These are phyloP conservation scores for Sminthurides bifidus DNA, from an alignment of 1,140 invertebrate species.

Conservation along the genomic window DNA sequence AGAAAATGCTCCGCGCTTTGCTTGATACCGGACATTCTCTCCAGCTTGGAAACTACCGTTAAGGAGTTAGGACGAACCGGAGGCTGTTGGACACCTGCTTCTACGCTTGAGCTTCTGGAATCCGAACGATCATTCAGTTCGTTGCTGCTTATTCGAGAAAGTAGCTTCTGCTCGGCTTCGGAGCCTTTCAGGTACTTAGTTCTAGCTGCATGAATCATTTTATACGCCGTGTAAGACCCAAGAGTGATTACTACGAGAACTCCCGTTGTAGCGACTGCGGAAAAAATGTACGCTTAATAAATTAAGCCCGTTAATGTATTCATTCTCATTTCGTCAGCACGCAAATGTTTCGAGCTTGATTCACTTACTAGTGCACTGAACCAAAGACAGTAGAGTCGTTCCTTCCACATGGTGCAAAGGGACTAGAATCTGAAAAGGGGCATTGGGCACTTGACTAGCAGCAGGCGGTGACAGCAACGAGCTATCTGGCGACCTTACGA, in stretches of 20 bases:
- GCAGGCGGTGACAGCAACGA: background rate
- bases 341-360: no score
- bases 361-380: conserved; percentile 1
- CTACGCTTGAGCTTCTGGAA: background rate
- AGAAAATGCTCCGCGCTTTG: background rate
- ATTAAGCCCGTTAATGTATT: background rate
- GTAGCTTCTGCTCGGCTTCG: background rate
- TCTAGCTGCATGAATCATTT: background rate
- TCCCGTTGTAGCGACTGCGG: background rate
- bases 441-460: background rate
- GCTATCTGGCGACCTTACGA: background rate
- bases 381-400: background rate
- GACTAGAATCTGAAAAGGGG: background rate
- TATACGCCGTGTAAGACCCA: background rate
- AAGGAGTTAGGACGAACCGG: background rate
- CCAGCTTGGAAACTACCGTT: background rate
- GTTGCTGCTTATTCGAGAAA: background rate
- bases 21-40: no score
- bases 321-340: background rate
- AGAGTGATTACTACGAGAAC: background rate
- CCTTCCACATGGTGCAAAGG: background rate
- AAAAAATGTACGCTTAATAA: background rate
- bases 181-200: background rate
- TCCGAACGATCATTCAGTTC: background rate
- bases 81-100: background rate